A percentile compares a stretch with the other conserved stretches of the same genome.
phyloP scores from a whole-genome alignment of 2,797 vertebrate species.

The Eleutherodactylus coqui region DNA sequence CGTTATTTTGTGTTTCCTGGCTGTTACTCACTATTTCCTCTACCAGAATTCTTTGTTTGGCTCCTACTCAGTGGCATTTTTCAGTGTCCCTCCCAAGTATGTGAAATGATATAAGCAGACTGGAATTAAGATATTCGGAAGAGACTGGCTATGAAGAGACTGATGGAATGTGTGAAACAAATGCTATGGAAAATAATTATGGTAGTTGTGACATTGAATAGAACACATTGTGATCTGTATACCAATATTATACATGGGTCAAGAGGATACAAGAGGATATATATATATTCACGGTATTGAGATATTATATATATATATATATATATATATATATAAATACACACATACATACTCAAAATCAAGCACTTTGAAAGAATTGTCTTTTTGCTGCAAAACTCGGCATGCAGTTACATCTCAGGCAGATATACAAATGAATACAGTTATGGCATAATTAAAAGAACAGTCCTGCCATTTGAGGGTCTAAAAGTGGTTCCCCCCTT shows the following conservation, averaged over 20 bases:
- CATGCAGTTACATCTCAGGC: no score
- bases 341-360: no score
- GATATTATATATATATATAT: no score
- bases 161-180: slow-evolving; percentile 29
- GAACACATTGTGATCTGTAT: not conserved
- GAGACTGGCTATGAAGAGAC: slow-evolving; percentile 28
- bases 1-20: slow-evolving; percentile 36
- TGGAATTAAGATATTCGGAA: slow-evolving; percentile 53
- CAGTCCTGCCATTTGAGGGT: no score
- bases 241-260: not conserved
- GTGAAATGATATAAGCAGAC: slow-evolving; percentile 54
- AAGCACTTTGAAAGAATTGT: no score
- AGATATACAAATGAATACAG: no score
- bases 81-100: slow-evolving; percentile 37
- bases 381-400: no score
- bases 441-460: no score
- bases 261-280: not conserved
- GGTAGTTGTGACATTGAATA: not conserved
- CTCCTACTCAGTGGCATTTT: slow-evolving; percentile 22
- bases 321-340: no score
- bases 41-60: slow-evolving; percentile 47
- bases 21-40: slow-evolving; percentile 36
- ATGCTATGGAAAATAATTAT: slow-evolving; percentile 13
- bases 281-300: no score
- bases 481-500: no score